A percentile compares a stretch with the other conserved stretches of the same genome.
Evolutionary conservation across 2,113 vertebrate genomes (phyloP).

Genomic region (Anguilla rostrata): DNA sequence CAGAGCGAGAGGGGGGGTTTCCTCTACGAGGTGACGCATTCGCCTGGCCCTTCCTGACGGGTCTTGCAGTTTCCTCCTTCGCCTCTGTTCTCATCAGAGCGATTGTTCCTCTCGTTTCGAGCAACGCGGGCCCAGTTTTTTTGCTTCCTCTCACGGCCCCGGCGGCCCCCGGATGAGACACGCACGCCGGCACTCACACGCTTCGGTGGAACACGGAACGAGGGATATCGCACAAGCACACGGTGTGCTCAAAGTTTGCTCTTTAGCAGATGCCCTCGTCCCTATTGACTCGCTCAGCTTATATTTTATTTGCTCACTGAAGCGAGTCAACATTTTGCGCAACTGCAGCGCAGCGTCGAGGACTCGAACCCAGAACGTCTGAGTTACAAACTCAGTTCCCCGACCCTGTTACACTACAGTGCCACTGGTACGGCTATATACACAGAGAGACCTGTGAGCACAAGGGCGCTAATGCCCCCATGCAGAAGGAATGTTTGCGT

Average conservation of each 20-base stretch:
- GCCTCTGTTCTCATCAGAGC: constrained; percentile 66
- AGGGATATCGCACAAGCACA: not conserved
- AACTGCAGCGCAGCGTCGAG: too few species aligned
- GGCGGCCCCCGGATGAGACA: not conserved
- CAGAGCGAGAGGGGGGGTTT: constrained; percentile 71
- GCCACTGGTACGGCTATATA: not conserved
- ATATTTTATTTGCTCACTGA: too few species aligned
- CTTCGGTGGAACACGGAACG: not conserved
- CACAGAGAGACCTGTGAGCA: not conserved
- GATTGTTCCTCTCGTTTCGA: constrained; percentile 72
- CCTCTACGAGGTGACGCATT: constrained; percentile 75
- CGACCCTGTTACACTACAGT: not conserved
- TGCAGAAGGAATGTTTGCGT: not conserved
- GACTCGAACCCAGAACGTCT: too few species aligned
- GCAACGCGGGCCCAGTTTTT: constrained; percentile 24
- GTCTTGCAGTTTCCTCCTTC: constrained; percentile 72
- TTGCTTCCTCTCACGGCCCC: constrained; percentile 24
- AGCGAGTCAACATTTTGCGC: too few species aligned
- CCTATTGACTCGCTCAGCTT: too few species aligned
- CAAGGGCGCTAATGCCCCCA: too few species aligned
- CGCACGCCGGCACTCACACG: not conserved
- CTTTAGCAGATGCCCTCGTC: too few species aligned
- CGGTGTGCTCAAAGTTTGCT: too few species aligned
- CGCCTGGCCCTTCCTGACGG: constrained; percentile 76
- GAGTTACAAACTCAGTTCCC: too few species aligned